Evolutionary conservation across 1,140 invertebrate species (phyloP), one percentile per base, ranked within the genome.

Genomic region (Aphelenchoides besseyi): DNA sequence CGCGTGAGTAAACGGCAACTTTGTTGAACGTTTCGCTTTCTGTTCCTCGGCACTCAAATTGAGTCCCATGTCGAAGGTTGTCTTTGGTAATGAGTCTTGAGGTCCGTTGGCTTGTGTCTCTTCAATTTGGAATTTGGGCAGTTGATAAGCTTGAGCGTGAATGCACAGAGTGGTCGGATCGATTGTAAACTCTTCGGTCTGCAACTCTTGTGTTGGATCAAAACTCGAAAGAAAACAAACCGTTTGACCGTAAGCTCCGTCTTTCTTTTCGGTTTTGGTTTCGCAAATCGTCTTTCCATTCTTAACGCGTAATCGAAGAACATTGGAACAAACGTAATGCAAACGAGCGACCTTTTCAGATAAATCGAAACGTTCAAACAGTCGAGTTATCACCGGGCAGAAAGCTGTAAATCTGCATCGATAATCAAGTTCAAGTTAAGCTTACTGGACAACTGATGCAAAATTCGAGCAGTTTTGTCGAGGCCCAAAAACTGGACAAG

Each of bases 21-120:
- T 77, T 12, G 73, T 72, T 30, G 33, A 23, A 2, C 54, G 33
- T 59, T 75, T 75, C 29, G 78, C 77, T 32, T 62, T 52, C n/a
- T 37, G 48, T 37, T 75, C 74, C 9, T 62, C 37, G n/a, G 29
- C 77, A n/a, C 0, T 74, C 53, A 75, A 32, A 32, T 79, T 75
- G 1, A 75, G 61, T 9, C 74, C 74, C 35, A 75, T 54, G 57
- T 75, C 74, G 32, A 75, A 75, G 1, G 77, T 77, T 28, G 73
- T 36, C 28, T 57, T 62, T 30, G 23, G 37, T 18, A 74, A 71
- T 29, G 30, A 8, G 26, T 28, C n/a, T 18, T 55, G 1, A 12
- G n/a, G 29, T 29, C 16, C 8, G 9, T 8, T 35, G 26, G 35
- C n/a, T 33, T n/a, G 3, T 23, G 76, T 52, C 53, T 5, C 26